phyloP scores from a whole-genome alignment of 2,797 vertebrate genomes.

The Scolopax rusticola region DNA sequence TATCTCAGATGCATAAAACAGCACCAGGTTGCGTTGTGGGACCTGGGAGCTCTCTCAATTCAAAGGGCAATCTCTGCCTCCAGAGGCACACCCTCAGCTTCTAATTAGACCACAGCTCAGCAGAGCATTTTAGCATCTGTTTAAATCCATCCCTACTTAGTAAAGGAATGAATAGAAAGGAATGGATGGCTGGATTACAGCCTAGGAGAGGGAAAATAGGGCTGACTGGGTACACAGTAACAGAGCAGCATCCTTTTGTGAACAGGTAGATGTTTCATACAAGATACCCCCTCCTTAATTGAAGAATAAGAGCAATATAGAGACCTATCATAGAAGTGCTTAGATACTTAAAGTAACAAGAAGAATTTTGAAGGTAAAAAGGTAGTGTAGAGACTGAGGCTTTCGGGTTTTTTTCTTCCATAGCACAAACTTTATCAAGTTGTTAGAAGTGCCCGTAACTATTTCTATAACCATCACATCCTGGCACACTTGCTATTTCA shows the following conservation, averaged over 20 bases:
- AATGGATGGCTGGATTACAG: constrained; percentile 2
- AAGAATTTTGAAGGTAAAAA: background rate
- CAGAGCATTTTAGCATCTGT: constrained; percentile 59
- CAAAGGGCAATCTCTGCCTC: constrained; percentile 21
- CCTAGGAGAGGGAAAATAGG: background rate
- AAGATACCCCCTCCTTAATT: background rate
- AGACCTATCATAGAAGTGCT: background rate
- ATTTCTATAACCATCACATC: background rate
- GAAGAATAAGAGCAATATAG: background rate
- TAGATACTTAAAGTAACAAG: background rate
- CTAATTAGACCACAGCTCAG: constrained; percentile 64
- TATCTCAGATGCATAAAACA: background rate
- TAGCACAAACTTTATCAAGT: background rate
- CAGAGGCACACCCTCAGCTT: constrained; percentile 42
- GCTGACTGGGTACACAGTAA: background rate
- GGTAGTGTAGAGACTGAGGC: background rate
- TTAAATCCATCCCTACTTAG: constrained; percentile 56
- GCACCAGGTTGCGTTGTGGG: background rate
- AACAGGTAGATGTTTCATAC: background rate
- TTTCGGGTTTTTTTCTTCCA: background rate
- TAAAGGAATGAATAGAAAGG: constrained; percentile 57
- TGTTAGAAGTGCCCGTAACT: background rate
- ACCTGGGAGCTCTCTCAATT: background rate
- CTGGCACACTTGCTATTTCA: background rate
- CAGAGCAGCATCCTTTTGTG: background rate